Percentiles rank a stretch among this genome's conserved stretches.
Evolutionary conservation across 1,140 invertebrate species (phyloP).

Genomic region (Polypedilum pembai): DNA sequence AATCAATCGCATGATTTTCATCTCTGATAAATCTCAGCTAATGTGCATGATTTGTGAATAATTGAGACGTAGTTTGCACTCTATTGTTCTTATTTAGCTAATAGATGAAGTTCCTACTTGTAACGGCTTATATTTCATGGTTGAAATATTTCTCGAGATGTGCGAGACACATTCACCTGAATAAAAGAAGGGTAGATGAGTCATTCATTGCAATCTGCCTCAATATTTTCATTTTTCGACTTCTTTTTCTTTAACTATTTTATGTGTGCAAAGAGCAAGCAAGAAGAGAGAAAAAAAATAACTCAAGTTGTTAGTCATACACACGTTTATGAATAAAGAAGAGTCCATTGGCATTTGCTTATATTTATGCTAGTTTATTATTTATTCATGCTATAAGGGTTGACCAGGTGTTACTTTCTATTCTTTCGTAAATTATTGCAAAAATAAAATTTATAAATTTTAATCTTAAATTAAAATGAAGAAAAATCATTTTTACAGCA

Average conservation of each 20-base stretch:
- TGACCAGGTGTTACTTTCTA: background rate
- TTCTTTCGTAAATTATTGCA: background rate
- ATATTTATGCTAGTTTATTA: background rate
- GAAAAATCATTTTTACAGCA: background rate
- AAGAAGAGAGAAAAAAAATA: background rate
- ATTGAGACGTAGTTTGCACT: background rate
- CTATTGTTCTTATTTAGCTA: background rate
- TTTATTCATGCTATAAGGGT: background rate
- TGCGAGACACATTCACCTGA: background rate
- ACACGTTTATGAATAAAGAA: background rate
- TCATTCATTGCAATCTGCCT: background rate
- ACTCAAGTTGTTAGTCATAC: constrained; percentile 7
- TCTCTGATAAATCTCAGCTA: background rate
- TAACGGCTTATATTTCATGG: background rate
- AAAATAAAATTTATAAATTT: too few relatives aligned
- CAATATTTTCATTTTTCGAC: background rate
- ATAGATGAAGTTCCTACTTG: background rate
- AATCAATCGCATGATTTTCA: constrained; percentile 21
- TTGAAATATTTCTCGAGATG: background rate
- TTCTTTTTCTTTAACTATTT: constrained; percentile 7
- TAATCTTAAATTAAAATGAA: too few relatives aligned
- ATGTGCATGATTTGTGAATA: constrained; percentile 12
- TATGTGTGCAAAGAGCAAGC: too few relatives aligned
- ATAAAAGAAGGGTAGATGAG: background rate
- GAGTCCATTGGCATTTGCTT: background rate